These are phyloP conservation scores for Leptopilina drosophilae DNA, from an alignment of 2,888 invertebrate genomes.

Conservation along the genomic window DNA sequence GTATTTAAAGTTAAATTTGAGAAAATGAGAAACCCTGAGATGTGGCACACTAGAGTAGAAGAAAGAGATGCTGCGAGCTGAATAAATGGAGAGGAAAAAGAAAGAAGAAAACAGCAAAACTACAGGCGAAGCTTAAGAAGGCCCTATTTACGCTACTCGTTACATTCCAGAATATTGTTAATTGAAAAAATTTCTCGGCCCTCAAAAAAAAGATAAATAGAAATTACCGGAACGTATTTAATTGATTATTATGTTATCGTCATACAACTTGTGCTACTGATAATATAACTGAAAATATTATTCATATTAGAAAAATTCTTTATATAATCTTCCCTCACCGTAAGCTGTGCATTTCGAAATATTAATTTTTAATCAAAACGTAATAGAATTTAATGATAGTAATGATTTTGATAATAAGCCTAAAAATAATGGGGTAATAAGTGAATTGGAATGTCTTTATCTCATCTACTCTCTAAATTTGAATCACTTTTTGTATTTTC, in stretches of 20 bases:
- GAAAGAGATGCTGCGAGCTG: not conserved
- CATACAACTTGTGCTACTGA: not conserved
- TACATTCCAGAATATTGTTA: conserved; percentile 8
- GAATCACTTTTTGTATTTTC: too few relatives aligned
- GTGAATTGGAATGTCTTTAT: too few relatives aligned
- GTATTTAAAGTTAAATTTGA: not conserved
- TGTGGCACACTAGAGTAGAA: not conserved
- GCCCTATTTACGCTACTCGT: conserved; percentile 24
- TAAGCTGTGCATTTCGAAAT: not conserved
- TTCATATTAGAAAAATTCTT: not conserved
- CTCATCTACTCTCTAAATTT: too few relatives aligned
- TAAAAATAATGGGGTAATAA: too few relatives aligned
- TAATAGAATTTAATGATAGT: too few relatives aligned
- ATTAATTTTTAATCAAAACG: too few relatives aligned
- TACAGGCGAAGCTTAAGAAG: conserved; percentile 14
- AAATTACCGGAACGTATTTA: not conserved
- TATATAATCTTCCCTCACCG: too few relatives aligned
- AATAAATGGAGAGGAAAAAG: conserved; percentile 14
- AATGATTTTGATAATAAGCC: too few relatives aligned
- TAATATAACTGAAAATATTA: conserved; percentile 8
- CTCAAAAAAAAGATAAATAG: not conserved
- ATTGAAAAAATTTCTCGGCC: not conserved
- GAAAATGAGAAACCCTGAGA: conserved; percentile 25
- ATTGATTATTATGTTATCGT: conserved; percentile 19
- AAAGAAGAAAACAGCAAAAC: not conserved